Evolutionary conservation across 1,140 invertebrate species (phyloP), one percentile per base, ranked within the genome.

Genomic region (Armadillidium nasatum): DNA sequence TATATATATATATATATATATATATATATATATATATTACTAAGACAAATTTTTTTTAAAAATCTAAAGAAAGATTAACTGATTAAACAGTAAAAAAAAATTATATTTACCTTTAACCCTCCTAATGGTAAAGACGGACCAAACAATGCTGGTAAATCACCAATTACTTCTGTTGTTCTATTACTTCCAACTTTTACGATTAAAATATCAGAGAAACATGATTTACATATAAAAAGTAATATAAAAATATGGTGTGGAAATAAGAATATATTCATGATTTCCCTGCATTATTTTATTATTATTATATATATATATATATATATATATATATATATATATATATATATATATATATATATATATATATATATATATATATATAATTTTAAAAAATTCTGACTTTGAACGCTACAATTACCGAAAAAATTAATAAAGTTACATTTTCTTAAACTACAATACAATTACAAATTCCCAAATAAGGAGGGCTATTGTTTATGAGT

Each of bases 321-420:
- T 60, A 60, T 15, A 60, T 15, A 60, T 60, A 60, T 60, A 60
- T 60, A 60, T 60, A 60, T 60, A 60, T 60, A 60, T 60, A 60
- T 60, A 3, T 19, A 15, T 4, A 3, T 33, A 33, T 33, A 33
- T 33, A 33, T 3, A 33, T 33, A 33, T 33, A 33, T 33, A 33
- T n/a, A n/a, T n/a, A n/a, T n/a, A n/a, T n/a, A n/a, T n/a, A n/a
- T n/a, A n/a, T n/a, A n/a, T n/a, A n/a, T n/a, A n/a, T n/a, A n/a
- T n/a, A n/a, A n/a, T n/a, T n/a, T n/a, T n/a, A n/a, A n/a, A n/a
- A n/a, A n/a, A n/a, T n/a, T n/a, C n/a, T n/a, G n/a, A n/a, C n/a
- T n/a, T n/a, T n/a, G n/a, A n/a, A n/a, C n/a, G n/a, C n/a, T n/a
- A n/a, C n/a, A n/a, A n/a, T n/a, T n/a, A n/a, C n/a, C n/a, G n/a